Conservation (phyloP, 1,140 invertebrate genomes). For the Cydia splendana region DNA sequence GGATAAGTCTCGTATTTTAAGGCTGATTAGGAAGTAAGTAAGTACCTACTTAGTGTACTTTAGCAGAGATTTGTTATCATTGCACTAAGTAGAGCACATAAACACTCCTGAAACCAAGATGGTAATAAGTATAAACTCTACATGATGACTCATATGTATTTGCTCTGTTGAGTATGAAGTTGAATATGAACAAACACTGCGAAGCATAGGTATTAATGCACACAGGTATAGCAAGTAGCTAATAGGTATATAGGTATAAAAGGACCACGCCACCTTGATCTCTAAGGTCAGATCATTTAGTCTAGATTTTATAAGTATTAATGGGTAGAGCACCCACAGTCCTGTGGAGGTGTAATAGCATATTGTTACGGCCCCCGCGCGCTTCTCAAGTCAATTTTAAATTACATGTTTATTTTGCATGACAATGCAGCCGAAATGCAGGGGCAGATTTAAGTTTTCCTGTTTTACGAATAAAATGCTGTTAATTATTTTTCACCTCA, state of each 20-base stretch:
- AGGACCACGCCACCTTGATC: slow-evolving; percentile 24
- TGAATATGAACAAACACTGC: neutral
- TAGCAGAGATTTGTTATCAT: slow-evolving; percentile 22
- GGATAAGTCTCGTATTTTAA: neutral
- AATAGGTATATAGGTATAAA: neutral
- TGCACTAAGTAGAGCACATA: neutral
- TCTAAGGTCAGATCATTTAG: slow-evolving; percentile 57
- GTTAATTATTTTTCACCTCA: slow-evolving; percentile 7
- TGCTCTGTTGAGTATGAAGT: neutral
- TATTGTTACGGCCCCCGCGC: slow-evolving; percentile 50
- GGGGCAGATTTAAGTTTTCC: neutral
- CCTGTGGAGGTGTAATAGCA: slow-evolving; percentile 57
- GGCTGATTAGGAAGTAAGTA: slow-evolving; percentile 8
- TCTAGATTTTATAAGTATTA: slow-evolving; percentile 45
- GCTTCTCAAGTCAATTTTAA: slow-evolving; percentile 7
- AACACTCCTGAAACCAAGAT: neutral
- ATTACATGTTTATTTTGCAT: slow-evolving; percentile 14
- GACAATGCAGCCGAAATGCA: neutral
- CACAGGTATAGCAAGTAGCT: slow-evolving; percentile 9
- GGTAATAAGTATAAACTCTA: neutral
- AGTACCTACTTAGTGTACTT: too few species aligned
- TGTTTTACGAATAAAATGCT: slow-evolving; percentile 30
- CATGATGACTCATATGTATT: neutral
- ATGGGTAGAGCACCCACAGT: slow-evolving; percentile 47
- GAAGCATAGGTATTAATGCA: neutral